These are phyloP conservation scores for Tetragonula carbonaria DNA, from an alignment of 2,888 invertebrate genomes.

Conservation along the genomic window DNA sequence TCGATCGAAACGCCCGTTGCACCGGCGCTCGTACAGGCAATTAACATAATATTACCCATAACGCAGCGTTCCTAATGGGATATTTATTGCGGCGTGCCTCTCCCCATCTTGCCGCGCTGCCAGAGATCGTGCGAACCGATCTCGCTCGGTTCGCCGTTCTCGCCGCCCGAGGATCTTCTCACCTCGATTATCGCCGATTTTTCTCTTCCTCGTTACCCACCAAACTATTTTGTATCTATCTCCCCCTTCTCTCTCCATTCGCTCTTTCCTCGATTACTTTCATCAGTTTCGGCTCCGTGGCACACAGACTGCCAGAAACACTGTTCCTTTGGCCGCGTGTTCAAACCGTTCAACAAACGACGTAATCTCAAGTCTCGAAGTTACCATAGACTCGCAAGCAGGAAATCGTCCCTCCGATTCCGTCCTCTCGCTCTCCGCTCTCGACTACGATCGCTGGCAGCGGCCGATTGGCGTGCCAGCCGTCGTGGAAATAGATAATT, in stretches of 20 bases:
- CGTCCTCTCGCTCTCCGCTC: slow-evolving; percentile 15
- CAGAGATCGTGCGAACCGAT: slow-evolving; percentile 68
- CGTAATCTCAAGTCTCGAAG: background rate
- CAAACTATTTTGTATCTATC: background rate
- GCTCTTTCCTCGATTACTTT: background rate
- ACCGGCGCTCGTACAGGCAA: slow-evolving; percentile 53
- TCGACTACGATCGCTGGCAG: background rate
- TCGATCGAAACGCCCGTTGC: slow-evolving; percentile 13
- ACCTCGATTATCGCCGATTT: slow-evolving; percentile 63
- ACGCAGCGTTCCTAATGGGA: slow-evolving; percentile 72
- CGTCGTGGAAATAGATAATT: slow-evolving; percentile 57
- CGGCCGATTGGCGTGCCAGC: background rate
- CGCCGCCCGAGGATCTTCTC: slow-evolving; percentile 52
- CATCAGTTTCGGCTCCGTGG: background rate
- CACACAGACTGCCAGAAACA: background rate
- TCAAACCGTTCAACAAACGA: background rate
- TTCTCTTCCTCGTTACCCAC: slow-evolving; percentile 41
- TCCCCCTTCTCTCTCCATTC: background rate
- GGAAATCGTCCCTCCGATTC: background rate
- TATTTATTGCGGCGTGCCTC: slow-evolving; percentile 67
- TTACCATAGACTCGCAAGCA: background rate
- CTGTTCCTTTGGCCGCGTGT: background rate
- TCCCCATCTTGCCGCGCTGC: background rate
- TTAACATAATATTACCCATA: slow-evolving; percentile 71
- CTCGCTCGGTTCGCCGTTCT: slow-evolving; percentile 11